phyloP scores from a whole-genome alignment of 2,797 vertebrate species.

The Heterohyrax brucei region DNA sequence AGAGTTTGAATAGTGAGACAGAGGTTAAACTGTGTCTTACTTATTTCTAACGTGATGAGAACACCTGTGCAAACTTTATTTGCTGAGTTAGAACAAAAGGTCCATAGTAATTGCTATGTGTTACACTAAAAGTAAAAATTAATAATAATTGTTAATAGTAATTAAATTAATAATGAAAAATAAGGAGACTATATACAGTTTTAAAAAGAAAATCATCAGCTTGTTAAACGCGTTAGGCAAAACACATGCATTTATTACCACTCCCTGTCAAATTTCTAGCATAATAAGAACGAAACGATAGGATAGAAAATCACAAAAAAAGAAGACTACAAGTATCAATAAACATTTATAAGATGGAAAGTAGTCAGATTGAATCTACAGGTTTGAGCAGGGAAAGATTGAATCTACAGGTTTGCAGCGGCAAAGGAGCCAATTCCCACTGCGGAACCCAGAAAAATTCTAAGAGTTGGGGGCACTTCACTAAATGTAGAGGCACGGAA shows the following conservation, averaged over 20 bases:
- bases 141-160: neutral
- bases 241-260: neutral
- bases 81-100: conserved; percentile 20
- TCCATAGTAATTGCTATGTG: neutral
- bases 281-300: neutral
- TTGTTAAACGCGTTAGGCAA: neutral
- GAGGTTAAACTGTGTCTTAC: neutral
- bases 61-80: neutral
- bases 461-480: neutral
- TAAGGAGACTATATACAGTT: neutral
- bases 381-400: neutral
- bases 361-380: neutral
- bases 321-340: neutral
- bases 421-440: neutral
- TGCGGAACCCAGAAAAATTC: neutral
- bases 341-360: neutral
- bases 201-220: neutral
- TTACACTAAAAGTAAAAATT: neutral
- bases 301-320: neutral
- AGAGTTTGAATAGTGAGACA: neutral
- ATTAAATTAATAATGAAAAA: neutral
- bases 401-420: neutral
- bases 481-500: neutral
- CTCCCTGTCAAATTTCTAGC: neutral
- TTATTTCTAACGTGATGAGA: conserved; percentile 6